Conservation (phyloP, 2,888 invertebrate species). For the Dryobotodes eremita region DNA sequence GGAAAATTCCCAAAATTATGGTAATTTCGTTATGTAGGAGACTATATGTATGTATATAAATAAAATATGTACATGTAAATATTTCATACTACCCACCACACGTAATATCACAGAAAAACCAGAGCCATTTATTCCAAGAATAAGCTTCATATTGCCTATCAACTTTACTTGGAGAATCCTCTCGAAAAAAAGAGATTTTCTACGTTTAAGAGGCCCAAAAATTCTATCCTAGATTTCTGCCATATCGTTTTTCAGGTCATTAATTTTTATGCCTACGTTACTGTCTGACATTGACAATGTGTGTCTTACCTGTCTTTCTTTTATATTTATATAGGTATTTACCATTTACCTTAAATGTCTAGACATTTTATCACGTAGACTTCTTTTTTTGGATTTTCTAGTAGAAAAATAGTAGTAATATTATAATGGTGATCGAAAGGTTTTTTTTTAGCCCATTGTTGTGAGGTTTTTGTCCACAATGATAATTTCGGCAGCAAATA, state of each 20-base stretch:
- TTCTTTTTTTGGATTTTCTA: neutral
- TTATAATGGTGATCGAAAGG: neutral
- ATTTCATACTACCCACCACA: conserved; percentile 14
- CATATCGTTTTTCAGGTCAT: conserved; percentile 40
- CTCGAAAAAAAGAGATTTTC: neutral
- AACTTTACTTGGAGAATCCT: conserved; percentile 7
- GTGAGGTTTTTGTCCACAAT: neutral
- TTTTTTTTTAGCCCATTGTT: neutral
- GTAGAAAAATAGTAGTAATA: neutral
- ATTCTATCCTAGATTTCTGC: conserved; percentile 8
- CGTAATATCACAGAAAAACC: conserved; percentile 38
- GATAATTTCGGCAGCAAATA: neutral
- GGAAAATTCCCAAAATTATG: conserved; percentile 2
- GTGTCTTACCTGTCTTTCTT: conserved; percentile 28
- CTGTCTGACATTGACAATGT: conserved; percentile 34
- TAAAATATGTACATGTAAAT: conserved; percentile 47
- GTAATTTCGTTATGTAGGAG: conserved; percentile 18
- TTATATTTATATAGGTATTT: neutral
- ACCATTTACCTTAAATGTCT: conserved; percentile 16
- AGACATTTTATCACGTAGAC: conserved; percentile 1
- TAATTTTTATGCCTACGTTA: conserved; percentile 46
- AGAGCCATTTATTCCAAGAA: conserved; percentile 32
- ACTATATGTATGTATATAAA: neutral
- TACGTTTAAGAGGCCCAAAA: neutral
- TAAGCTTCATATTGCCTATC: conserved; percentile 22